phyloP scores from a whole-genome alignment of 2,888 invertebrate genomes.

The Fissipunctia ypsillon region DNA sequence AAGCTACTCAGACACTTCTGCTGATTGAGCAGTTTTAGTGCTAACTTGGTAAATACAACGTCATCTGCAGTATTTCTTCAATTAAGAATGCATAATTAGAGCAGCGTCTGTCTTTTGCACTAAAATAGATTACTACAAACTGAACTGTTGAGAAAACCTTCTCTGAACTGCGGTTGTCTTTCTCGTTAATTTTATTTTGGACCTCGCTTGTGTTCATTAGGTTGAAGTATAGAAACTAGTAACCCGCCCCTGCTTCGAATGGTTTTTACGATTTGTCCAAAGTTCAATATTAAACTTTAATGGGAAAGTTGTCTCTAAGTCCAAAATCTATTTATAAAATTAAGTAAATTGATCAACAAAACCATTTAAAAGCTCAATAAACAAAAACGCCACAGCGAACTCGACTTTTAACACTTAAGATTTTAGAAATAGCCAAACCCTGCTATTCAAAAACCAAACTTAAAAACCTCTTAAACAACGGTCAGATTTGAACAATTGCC shows the following conservation, averaged over 20 bases:
- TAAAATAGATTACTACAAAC: conserved; percentile 26
- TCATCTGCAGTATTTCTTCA: conserved; percentile 16
- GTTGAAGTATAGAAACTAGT: not conserved
- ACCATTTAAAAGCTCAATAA: not conserved
- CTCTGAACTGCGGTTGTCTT: not conserved
- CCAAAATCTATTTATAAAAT: not conserved
- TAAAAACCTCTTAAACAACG: conserved; percentile 1
- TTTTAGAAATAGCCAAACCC: not conserved
- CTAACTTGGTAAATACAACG: conserved; percentile 6
- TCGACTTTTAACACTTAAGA: not conserved
- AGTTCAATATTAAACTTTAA: not conserved
- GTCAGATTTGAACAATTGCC: not conserved
- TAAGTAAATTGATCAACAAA: not conserved
- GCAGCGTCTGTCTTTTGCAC: not conserved
- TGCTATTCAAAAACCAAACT: not conserved
- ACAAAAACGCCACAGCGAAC: not conserved
- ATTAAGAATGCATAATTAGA: conserved; percentile 30
- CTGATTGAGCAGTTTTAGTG: not conserved
- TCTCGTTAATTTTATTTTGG: not conserved
- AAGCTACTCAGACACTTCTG: not conserved
- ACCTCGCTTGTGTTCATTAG: not conserved
- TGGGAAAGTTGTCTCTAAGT: too few species aligned
- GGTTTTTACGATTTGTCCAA: not conserved
- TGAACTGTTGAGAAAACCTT: conserved; percentile 21
- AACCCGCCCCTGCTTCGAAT: not conserved